Percentiles rank a stretch among this genome's conserved stretches.
phyloP scores from a whole-genome alignment of 2,888 invertebrate species.

The Dryocosmus kuriphilus region DNA sequence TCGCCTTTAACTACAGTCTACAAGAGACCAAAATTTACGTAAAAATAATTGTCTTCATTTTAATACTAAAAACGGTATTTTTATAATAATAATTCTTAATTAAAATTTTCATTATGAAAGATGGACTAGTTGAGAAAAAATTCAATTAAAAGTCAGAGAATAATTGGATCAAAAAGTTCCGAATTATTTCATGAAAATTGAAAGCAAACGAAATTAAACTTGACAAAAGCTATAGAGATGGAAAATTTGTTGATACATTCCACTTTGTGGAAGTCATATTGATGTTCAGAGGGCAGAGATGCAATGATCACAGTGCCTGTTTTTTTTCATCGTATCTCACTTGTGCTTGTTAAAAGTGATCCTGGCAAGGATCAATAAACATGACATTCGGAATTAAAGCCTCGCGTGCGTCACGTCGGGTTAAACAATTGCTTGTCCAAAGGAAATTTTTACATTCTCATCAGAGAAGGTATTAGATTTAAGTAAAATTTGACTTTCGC shows the following conservation, averaged over 20 bases:
- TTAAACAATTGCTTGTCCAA: background rate
- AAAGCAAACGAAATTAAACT: background rate
- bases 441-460: no score
- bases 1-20: background rate
- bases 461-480: no score
- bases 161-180: background rate
- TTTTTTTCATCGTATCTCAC: background rate
- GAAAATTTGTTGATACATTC: background rate
- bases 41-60: background rate
- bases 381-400: conserved; percentile 21
- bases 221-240: background rate
- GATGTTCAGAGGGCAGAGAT: conserved; percentile 8
- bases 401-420: background rate
- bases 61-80: background rate
- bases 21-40: background rate
- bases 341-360: conserved; percentile 27
- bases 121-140: background rate
- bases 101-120: background rate
- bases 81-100: background rate
- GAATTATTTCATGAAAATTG: background rate
- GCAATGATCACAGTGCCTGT: background rate
- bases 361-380: conserved; percentile 24
- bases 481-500: no score
- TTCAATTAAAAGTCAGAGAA: no score
- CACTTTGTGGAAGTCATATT: conserved; percentile 13